Evolutionary conservation across 2,113 vertebrate species (phyloP).

Genomic region (Erythrolamprus reginae): DNA sequence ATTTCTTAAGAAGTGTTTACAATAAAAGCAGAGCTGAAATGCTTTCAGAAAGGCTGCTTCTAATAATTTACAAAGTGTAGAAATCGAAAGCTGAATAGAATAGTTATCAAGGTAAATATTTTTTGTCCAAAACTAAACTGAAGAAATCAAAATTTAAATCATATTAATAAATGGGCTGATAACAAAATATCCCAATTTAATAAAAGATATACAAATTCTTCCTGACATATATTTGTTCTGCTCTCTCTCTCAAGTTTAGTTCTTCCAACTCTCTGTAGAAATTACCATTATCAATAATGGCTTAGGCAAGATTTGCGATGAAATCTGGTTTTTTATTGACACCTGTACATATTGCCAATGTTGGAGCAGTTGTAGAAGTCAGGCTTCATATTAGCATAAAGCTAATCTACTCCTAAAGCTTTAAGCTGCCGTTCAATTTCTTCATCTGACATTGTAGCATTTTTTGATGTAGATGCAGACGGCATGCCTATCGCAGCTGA

Average conservation of each 20-base stretch:
- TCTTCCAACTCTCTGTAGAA: conserved; percentile 1
- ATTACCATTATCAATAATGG: conserved; percentile 11
- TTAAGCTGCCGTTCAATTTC: conserved; percentile 96
- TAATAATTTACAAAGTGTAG: conserved; percentile 14
- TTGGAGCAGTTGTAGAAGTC: conserved; percentile 36
- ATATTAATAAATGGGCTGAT: neutral
- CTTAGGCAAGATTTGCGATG: conserved; percentile 53
- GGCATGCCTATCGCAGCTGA: conserved; percentile 84
- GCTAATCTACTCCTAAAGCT: conserved; percentile 91
- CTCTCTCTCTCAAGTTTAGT: neutral
- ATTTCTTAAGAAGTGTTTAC: conserved; percentile 21
- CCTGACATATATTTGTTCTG: neutral
- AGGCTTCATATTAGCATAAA: conserved; percentile 6
- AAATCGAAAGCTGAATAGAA: neutral
- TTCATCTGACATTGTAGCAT: conserved; percentile 86
- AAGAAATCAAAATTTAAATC: conserved; percentile 10
- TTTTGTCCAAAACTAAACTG: neutral
- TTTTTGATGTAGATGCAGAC: conserved; percentile 77
- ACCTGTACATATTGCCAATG: conserved; percentile 45
- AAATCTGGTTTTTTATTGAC: conserved; percentile 48
- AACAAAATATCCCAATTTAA: neutral
- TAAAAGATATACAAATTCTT: conserved; percentile 8
- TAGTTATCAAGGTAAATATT: neutral
- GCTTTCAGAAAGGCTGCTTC: neutral
- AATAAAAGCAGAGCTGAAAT: neutral